A percentile compares a stretch with the other conserved stretches of the same genome.
phyloP scores from a whole-genome alignment of 2,113 vertebrate genomes.

The Salminus brasiliensis region DNA sequence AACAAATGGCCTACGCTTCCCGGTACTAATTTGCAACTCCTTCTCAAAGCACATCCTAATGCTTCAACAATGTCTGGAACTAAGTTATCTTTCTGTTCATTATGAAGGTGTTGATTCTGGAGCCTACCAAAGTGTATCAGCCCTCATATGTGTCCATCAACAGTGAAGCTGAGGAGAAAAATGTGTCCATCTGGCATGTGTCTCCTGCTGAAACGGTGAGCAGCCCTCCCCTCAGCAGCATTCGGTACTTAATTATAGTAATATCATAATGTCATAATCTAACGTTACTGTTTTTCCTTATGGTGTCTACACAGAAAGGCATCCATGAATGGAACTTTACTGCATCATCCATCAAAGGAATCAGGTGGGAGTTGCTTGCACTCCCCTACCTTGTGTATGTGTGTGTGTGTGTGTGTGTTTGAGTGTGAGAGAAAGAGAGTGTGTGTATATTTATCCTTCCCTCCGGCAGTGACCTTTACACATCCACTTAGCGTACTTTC shows the following conservation, averaged over 20 bases:
- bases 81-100: background rate
- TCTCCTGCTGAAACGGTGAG: conserved; percentile 87
- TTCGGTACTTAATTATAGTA: background rate
- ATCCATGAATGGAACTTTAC: conserved; percentile 96
- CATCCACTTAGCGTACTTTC: background rate
- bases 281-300: background rate
- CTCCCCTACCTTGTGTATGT: background rate
- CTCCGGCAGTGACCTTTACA: background rate
- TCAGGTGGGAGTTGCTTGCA: conserved; percentile 80
- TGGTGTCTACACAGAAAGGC: conserved; percentile 79
- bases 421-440: background rate
- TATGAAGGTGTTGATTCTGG: conserved; percentile 89
- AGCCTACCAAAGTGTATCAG: conserved; percentile 90
- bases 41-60: background rate
- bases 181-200: conserved; percentile 90
- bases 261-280: background rate
- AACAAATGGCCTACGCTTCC: conserved; percentile 88
- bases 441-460: background rate
- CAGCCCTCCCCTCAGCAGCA: background rate
- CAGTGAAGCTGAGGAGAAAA: conserved; percentile 90
- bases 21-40: conserved; percentile 70
- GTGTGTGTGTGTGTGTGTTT: background rate
- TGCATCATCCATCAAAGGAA: conserved; percentile 88
- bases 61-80: background rate
- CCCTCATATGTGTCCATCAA: conserved; percentile 94